These are phyloP conservation scores for Paramacrobiotus metropolitanus DNA, from an alignment of 1,140 invertebrate species.

Conservation along the genomic window DNA sequence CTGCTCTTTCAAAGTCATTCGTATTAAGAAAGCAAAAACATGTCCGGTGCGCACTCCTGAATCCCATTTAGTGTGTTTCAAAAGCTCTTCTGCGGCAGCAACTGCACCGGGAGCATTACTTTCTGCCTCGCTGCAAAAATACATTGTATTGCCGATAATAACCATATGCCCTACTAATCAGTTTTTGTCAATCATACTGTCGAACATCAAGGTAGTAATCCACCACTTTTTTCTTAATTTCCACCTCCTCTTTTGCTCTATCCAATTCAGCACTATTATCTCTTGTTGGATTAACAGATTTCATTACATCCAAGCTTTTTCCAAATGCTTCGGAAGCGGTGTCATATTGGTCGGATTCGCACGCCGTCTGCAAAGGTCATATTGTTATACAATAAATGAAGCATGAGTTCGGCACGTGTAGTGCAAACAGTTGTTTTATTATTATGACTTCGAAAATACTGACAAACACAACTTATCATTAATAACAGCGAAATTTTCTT, in stretches of 20 bases:
- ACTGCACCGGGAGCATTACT: not conserved
- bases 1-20: not conserved
- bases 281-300: not conserved
- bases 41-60: not conserved
- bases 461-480: no score
- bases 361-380: not conserved
- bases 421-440: no score
- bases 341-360: not conserved
- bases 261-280: not conserved
- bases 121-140: not conserved
- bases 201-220: not conserved
- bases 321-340: not conserved
- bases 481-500: not conserved
- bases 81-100: not conserved
- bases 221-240: not conserved
- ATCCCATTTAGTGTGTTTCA: not conserved
- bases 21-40: not conserved
- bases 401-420: no score
- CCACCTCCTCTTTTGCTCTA: not conserved
- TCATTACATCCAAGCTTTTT: not conserved
- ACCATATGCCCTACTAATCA: not conserved
- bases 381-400: no score
- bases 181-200: not conserved
- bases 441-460: no score
- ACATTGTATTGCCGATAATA: not conserved